Evolutionary conservation across 2,113 vertebrate species (phyloP).

Genomic region (Sakesphorus luctuosus): DNA sequence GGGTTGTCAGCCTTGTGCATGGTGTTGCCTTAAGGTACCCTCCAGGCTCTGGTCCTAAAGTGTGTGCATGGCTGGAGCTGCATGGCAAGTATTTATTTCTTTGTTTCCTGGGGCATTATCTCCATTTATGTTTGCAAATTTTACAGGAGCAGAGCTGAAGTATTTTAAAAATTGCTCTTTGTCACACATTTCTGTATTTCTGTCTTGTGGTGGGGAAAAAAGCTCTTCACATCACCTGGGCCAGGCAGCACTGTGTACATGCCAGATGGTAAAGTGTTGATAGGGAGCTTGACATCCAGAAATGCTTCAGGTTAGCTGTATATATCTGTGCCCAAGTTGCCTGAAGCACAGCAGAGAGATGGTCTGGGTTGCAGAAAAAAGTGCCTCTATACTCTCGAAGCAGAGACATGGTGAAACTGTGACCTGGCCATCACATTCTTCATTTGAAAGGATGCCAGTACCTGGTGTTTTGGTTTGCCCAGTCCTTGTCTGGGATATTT

Average conservation of each 20-base stretch:
- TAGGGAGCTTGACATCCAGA: not conserved
- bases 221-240: not conserved
- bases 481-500: not conserved
- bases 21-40: not conserved
- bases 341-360: not conserved
- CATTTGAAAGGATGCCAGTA: not conserved
- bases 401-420: not conserved
- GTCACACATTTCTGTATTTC: not conserved
- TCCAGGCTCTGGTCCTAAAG: not conserved
- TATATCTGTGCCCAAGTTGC: not conserved
- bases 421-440: not conserved
- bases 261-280: not conserved
- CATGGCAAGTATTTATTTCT: not conserved
- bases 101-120: not conserved
- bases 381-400: not conserved
- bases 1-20: not conserved
- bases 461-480: not conserved
- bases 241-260: not conserved
- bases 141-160: not conserved
- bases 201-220: not conserved
- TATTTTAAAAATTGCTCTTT: not conserved
- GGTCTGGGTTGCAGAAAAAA: not conserved
- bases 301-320: not conserved
- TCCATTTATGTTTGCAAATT: not conserved
- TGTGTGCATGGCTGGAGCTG: not conserved